These are phyloP conservation scores for Salvelinus sp. DNA, from an alignment of 2,113 vertebrate genomes.

Conservation along the genomic window DNA sequence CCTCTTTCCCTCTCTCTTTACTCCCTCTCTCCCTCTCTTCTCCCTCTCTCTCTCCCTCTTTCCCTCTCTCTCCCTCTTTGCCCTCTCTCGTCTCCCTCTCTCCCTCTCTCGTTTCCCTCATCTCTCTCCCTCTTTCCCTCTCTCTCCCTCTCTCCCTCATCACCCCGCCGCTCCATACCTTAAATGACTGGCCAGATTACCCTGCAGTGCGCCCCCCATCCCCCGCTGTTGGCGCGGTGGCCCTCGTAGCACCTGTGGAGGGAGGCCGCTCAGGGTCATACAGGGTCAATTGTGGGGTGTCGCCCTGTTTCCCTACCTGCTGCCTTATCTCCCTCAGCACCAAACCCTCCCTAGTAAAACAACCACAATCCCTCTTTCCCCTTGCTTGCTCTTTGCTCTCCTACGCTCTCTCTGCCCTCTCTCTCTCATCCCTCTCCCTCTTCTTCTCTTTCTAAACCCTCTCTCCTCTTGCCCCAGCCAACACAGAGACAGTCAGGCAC, in stretches of 20 bases:
- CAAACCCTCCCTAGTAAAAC: background rate
- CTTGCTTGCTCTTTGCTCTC: constrained; percentile 4
- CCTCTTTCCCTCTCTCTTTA: no score
- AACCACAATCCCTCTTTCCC: background rate
- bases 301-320: constrained; percentile 48
- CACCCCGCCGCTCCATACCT: background rate
- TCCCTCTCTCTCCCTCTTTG: background rate
- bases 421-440: constrained; percentile 11
- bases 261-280: constrained; percentile 54
- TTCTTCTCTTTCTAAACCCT: constrained; percentile 32
- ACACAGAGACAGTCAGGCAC: constrained; percentile 58
- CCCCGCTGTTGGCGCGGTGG: constrained; percentile 46
- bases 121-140: background rate
- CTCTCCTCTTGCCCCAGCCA: constrained; percentile 28
- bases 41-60: no score
- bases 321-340: constrained; percentile 49
- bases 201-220: constrained; percentile 12
- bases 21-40: no score
- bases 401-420: background rate
- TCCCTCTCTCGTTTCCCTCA: background rate
- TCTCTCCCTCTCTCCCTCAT: background rate
- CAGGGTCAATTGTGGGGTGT: constrained; percentile 57
- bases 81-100: no score
- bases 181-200: constrained; percentile 39
- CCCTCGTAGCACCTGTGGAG: no score